Evolutionary conservation across 1,140 invertebrate species (phyloP).

Genomic region (Aricia agestis): DNA sequence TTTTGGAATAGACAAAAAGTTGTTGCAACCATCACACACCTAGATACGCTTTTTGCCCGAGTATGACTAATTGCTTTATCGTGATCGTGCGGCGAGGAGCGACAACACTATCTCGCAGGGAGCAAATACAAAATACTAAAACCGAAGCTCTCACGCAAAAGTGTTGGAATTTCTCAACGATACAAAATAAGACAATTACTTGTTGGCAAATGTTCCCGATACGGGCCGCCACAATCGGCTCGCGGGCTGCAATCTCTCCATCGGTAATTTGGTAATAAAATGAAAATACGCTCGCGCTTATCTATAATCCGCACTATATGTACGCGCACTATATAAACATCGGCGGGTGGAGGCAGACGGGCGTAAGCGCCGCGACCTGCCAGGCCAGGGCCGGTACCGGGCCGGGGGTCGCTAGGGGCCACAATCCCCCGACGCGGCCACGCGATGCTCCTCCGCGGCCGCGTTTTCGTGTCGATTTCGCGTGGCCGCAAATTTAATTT

Average conservation of each 20-base stretch:
- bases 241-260: constrained; percentile 57
- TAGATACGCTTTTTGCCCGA: no score
- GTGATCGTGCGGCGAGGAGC: no score
- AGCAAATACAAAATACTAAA: constrained; percentile 15
- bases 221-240: constrained; percentile 53
- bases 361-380: constrained; percentile 38
- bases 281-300: constrained; percentile 73
- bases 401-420: constrained; percentile 42
- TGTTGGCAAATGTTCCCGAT: constrained; percentile 68
- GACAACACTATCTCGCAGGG: constrained; percentile 1
- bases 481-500: constrained; percentile 74
- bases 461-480: constrained; percentile 66
- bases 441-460: constrained; percentile 44
- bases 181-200: constrained; percentile 68
- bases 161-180: constrained; percentile 55
- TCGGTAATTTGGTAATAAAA: constrained; percentile 77
- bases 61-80: background rate
- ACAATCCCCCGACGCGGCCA: constrained; percentile 38
- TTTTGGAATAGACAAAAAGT: no score
- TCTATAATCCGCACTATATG: constrained; percentile 72
- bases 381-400: constrained; percentile 32
- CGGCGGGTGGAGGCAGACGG: constrained; percentile 32
- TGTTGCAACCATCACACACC: no score
- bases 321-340: constrained; percentile 68
- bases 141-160: constrained; percentile 33